These are phyloP conservation scores for Pomatorhinus ruficollis DNA, from an alignment of 2,113 vertebrate genomes.

Conservation along the genomic window DNA sequence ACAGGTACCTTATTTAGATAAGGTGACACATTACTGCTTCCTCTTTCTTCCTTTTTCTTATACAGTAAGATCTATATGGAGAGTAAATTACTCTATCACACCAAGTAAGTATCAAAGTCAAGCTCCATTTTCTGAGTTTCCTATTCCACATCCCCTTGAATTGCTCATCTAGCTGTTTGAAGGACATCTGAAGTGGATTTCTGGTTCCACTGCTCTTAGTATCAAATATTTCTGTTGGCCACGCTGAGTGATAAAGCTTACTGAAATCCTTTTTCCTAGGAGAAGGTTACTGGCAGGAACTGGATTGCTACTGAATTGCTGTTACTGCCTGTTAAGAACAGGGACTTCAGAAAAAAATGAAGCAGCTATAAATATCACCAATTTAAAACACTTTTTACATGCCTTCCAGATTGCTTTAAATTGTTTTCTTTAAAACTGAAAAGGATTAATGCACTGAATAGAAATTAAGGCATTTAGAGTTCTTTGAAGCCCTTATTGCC, in stretches of 20 bases:
- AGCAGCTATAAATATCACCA: constrained; percentile 59
- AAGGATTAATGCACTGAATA: neutral
- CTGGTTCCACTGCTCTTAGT: constrained; percentile 21
- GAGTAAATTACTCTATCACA: constrained; percentile 78
- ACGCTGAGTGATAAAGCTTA: constrained; percentile 59
- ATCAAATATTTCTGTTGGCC: constrained; percentile 72
- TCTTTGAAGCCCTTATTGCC: constrained; percentile 25
- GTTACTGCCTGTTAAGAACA: constrained; percentile 62
- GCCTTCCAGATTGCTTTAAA: constrained; percentile 46
- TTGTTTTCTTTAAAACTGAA: constrained; percentile 37
- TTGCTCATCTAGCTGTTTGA: constrained; percentile 67
- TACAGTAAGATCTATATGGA: constrained; percentile 67
- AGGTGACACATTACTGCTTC: constrained; percentile 74
- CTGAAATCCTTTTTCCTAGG: constrained; percentile 69
- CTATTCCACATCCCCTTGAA: constrained; percentile 69
- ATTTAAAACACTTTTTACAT: constrained; percentile 61
- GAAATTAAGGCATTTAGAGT: neutral
- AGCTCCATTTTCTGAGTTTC: constrained; percentile 67
- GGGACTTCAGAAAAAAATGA: constrained; percentile 39
- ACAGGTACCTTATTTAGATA: constrained; percentile 80
- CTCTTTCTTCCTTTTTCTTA: constrained; percentile 51
- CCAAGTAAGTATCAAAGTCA: constrained; percentile 77
- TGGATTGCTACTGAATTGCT: constrained; percentile 61
- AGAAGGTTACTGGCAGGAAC: constrained; percentile 67
- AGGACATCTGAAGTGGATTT: constrained; percentile 78